These are phyloP conservation scores for Parazoanthus darwini DNA, from an alignment of 92 coral and sea anemone genomes.

Conservation along the genomic window DNA sequence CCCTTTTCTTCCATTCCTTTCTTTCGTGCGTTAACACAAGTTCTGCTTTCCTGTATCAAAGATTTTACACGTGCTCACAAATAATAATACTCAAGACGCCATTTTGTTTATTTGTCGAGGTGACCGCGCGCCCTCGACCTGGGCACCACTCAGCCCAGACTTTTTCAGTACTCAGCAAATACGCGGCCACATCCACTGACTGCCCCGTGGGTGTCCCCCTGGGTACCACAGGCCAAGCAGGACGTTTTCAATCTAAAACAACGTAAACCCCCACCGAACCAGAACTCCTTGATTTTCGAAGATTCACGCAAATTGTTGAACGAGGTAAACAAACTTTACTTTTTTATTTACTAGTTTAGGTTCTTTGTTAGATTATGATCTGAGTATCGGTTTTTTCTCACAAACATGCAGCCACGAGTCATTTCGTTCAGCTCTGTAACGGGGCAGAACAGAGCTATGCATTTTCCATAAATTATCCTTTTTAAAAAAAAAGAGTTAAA, in stretches of 20 bases:
- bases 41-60: not conserved
- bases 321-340: constrained; percentile 22
- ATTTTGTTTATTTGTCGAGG: not conserved
- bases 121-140: not conserved
- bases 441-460: too few species aligned
- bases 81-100: not conserved
- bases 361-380: too few species aligned
- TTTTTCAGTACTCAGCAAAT: not conserved
- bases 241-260: not conserved
- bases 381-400: too few species aligned
- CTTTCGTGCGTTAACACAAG: not conserved
- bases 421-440: too few species aligned
- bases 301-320: constrained; percentile 20
- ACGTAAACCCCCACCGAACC: constrained; percentile 48
- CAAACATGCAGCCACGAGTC: too few species aligned
- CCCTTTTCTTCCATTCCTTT: not conserved
- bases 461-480: too few species aligned
- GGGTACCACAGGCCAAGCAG: constrained; percentile 20
- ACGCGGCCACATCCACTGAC: not conserved
- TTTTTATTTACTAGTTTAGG: too few species aligned
- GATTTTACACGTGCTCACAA: not conserved
- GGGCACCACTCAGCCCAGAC: constrained; percentile 8
- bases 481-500: too few species aligned
- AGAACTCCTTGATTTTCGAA: constrained; percentile 44
- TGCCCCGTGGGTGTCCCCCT: not conserved